Evolutionary conservation across 1,140 invertebrate genomes (phyloP).

Genomic region (Penaeus chinensis): DNA sequence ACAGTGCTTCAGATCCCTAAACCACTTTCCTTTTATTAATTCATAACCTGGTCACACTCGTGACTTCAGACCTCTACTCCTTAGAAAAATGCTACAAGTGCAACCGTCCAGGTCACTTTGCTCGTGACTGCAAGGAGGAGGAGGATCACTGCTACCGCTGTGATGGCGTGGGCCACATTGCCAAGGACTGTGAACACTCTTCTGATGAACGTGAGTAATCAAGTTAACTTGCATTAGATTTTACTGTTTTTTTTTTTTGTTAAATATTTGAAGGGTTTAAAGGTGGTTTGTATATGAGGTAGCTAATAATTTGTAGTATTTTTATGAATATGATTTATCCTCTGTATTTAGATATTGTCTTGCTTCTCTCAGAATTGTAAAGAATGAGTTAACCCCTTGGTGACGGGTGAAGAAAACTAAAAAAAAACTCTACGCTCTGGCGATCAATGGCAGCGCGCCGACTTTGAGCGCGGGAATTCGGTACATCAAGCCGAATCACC

Average conservation of each 20-base stretch:
- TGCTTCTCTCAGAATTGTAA: too few species aligned
- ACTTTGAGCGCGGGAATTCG: too few species aligned
- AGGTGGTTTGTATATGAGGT: too few species aligned
- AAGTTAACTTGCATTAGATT: not conserved
- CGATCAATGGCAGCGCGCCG: too few species aligned
- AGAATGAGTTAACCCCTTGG: too few species aligned
- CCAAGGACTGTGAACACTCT: slow-evolving; percentile 90
- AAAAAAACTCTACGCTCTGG: too few species aligned
- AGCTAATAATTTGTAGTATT: too few species aligned
- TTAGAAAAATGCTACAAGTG: slow-evolving; percentile 84
- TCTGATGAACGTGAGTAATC: slow-evolving; percentile 70
- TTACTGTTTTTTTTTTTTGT: not conserved
- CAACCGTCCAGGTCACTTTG: slow-evolving; percentile 75
- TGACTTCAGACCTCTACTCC: slow-evolving; percentile 40
- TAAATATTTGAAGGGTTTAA: not conserved
- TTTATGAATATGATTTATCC: too few species aligned
- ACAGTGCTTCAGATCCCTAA: not conserved
- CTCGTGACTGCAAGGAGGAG: slow-evolving; percentile 71
- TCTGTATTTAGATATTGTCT: too few species aligned
- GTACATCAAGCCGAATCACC: too few species aligned
- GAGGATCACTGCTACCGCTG: slow-evolving; percentile 87
- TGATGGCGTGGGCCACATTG: slow-evolving; percentile 88
- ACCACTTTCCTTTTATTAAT: slow-evolving; percentile 28
- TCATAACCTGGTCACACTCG: slow-evolving; percentile 31
- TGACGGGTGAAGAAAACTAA: too few species aligned